Evolutionary conservation across 2,888 invertebrate genomes (phyloP).

Genomic region (Xestoiulus laeticollis): DNA sequence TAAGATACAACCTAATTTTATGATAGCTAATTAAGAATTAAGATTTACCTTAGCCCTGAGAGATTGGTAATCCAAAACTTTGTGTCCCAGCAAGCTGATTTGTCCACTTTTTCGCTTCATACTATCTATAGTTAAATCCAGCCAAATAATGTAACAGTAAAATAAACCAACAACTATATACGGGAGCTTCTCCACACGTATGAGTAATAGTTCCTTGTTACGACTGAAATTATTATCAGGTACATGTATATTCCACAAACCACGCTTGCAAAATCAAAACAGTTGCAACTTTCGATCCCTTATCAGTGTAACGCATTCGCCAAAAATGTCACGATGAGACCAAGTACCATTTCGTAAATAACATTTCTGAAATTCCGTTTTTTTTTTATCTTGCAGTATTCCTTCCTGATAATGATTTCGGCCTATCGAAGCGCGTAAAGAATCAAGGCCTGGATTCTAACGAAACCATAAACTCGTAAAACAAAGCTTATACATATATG

Average conservation of each 20-base stretch:
- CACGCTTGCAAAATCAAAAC: not conserved
- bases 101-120: constrained; percentile 16
- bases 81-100: constrained; percentile 10
- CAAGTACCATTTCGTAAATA: not conserved
- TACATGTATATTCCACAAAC: not conserved
- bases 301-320: not conserved
- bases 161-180: not conserved
- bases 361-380: not conserved
- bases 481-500: not conserved
- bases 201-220: not conserved
- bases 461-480: not conserved
- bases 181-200: not conserved
- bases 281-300: not conserved
- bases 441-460: not conserved
- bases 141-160: not conserved
- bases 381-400: not conserved
- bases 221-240: not conserved
- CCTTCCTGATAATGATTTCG: not conserved
- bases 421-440: not conserved
- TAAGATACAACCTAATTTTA: not conserved
- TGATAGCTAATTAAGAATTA: not conserved
- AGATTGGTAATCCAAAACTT: constrained; percentile 19
- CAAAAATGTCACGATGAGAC: not conserved
- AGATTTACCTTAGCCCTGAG: not conserved
- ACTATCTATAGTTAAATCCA: not conserved